phyloP scores from a whole-genome alignment of 2,797 vertebrate species.

The Perodicticus potto region DNA sequence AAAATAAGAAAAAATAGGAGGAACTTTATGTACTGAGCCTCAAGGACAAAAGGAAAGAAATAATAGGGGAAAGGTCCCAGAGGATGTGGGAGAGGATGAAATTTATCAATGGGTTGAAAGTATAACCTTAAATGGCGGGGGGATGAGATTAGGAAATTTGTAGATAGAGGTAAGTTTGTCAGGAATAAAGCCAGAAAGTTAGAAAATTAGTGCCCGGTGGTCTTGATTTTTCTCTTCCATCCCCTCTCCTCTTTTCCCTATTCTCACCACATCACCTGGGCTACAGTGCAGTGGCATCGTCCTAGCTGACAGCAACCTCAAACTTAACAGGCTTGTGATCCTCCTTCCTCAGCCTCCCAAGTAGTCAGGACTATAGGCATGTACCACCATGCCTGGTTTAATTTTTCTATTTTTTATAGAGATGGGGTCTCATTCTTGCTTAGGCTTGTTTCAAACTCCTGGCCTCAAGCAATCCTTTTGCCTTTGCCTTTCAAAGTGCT shows the following conservation, averaged over 20 bases:
- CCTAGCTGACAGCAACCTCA: background rate
- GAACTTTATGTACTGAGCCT: background rate
- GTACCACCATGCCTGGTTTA: background rate
- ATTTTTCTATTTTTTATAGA: background rate
- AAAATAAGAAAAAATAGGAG: background rate
- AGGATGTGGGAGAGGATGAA: background rate
- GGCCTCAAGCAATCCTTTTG: background rate
- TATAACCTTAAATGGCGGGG: background rate
- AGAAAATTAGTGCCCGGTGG: slow-evolving; percentile 4
- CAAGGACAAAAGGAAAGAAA: background rate
- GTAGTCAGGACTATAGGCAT: background rate
- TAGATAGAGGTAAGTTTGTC: background rate
- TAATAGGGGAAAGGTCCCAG: background rate
- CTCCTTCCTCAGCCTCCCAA: background rate
- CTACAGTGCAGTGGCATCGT: background rate
- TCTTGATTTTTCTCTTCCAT: background rate
- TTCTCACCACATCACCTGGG: background rate
- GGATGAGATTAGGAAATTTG: background rate
- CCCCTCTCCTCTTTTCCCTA: background rate
- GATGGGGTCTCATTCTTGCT: background rate
- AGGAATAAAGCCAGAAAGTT: background rate
- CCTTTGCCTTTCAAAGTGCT: background rate
- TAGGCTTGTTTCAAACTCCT: background rate
- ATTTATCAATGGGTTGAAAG: background rate
- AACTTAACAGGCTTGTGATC: background rate